Evolutionary conservation across 1,140 invertebrate species (phyloP).

Genomic region (Sycophila sp.): DNA sequence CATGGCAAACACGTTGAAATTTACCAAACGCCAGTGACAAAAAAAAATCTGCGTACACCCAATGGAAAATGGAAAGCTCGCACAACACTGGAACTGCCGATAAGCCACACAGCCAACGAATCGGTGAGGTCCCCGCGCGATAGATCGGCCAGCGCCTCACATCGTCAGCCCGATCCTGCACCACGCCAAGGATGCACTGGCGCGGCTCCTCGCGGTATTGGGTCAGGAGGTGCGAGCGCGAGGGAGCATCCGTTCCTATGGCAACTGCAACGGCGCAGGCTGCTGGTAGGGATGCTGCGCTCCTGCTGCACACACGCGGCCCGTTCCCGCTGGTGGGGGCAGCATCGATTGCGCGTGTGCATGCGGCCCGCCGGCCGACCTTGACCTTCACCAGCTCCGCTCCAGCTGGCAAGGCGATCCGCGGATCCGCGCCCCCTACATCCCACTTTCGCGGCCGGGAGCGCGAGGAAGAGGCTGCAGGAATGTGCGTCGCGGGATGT

Average conservation of each 20-base stretch:
- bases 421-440: not conserved
- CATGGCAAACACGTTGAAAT: too few relatives aligned
- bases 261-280: constrained; percentile 52
- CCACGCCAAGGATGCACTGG: constrained; percentile 30
- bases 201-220: constrained; percentile 28
- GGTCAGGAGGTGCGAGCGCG: constrained; percentile 17
- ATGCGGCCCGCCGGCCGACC: constrained; percentile 40
- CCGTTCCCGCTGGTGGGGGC: too few relatives aligned
- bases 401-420: constrained; percentile 13
- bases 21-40: too few relatives aligned
- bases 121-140: too few relatives aligned
- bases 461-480: too few relatives aligned
- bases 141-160: too few relatives aligned
- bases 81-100: too few relatives aligned
- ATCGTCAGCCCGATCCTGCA: constrained; percentile 16
- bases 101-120: too few relatives aligned
- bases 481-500: too few relatives aligned
- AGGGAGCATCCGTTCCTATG: constrained; percentile 53
- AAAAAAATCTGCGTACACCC: too few relatives aligned
- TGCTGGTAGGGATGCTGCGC: constrained; percentile 7
- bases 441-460: too few relatives aligned
- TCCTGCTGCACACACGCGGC: not conserved
- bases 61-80: too few relatives aligned
- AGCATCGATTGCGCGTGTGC: constrained; percentile 2
- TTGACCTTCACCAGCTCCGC: constrained; percentile 46